phyloP scores from a whole-genome alignment of 2,888 invertebrate genomes.

The Onchidella celtica region DNA sequence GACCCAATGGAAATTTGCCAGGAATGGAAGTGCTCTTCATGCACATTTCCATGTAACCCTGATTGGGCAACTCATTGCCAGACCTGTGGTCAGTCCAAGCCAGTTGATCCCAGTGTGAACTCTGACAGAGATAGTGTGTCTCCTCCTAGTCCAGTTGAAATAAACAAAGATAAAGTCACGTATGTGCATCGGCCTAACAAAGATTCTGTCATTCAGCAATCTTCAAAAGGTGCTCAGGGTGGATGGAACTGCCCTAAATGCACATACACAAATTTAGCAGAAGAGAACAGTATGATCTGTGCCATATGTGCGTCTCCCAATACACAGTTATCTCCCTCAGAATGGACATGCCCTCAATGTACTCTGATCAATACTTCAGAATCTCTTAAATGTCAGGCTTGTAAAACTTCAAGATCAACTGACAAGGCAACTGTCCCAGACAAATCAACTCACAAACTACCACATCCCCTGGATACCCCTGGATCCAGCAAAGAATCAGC shows the following conservation, averaged over 20 bases:
- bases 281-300: conserved; percentile 40
- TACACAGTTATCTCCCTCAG: background rate
- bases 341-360: conserved; percentile 69
- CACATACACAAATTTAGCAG: conserved; percentile 52
- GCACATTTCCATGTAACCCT: conserved; percentile 93
- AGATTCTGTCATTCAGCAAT: conserved; percentile 23
- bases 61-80: conserved; percentile 90
- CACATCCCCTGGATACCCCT: background rate
- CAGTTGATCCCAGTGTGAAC: background rate
- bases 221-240: background rate
- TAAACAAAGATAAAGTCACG: conserved; percentile 51
- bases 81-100: conserved; percentile 85
- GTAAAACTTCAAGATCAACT: conserved; percentile 82
- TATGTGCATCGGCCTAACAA: conserved; percentile 48
- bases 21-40: conserved; percentile 93
- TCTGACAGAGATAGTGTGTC: conserved; percentile 17
- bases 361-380: conserved; percentile 86
- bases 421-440: background rate
- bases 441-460: background rate
- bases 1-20: conserved; percentile 22
- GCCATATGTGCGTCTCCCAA: conserved; percentile 50
- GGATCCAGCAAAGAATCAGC: background rate
- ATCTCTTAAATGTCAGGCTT: conserved; percentile 87
- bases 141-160: conserved; percentile 54
- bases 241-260: conserved; percentile 55